Base-by-base conservation (phyloP, 1,140 invertebrate genomes). In the Lithobius niger region DNA sequence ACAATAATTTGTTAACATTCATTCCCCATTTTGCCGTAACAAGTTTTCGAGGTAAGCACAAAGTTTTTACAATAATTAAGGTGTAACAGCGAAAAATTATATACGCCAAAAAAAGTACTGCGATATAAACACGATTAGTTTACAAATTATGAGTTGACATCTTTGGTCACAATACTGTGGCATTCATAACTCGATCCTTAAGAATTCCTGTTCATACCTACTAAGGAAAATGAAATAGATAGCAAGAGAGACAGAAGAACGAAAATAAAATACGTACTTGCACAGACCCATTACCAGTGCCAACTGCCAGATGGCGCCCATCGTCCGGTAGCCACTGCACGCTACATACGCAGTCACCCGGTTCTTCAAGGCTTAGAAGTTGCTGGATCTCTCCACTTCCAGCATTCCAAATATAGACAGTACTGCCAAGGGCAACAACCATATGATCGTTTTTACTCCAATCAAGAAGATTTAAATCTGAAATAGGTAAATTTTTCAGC, bases 341-440 rank as follows among this genome's bases (percentile, higher is more conserved):
- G 0, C 90, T 90, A 52, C 85, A 87, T 0, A 95, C 81, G 64
- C 88, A 90, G 60, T 90, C 83, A 25, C 66, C 61, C 48, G 76
- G 75, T n/a, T 80, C 78, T 19, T 87, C 83, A 47, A 89, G 78
- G 66, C 90, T 82, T 15, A 89, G 72, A 4, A 98, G 73, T 58
- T 73, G 66, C 80, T 85, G 80, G 63, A 97, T 97, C 48, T 84
- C 84, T 6, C 93, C 93, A 4, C 81, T 84, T 18, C 77, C 82
- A 15, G 92, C 93, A 76, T 97, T 93, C 96, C 96, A 99, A 25
- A 98, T 69, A 68, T 96, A 99, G 27, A 98, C 82, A 59, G 82
- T 80, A 42, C 77, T 76, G 22, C 82, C 84, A 43, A 99, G 71
- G 19, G 91, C 91, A 24, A 97, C 93, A 19, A 92, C 93, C 27